Evolutionary conservation across 2,797 vertebrate genomes (phyloP).

Genomic region (Podarcis lilfordi): DNA sequence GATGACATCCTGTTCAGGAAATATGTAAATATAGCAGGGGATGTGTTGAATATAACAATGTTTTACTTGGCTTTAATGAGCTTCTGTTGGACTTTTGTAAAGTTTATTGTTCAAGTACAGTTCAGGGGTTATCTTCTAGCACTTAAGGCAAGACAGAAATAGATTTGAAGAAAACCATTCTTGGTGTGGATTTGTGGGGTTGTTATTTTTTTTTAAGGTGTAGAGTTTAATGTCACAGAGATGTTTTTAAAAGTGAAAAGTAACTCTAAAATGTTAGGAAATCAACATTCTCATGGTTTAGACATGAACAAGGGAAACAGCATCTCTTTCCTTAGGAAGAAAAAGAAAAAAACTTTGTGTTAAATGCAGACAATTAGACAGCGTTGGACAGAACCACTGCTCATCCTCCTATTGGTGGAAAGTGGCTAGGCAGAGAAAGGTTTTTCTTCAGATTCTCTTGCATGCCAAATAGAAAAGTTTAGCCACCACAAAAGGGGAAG

Average conservation of each 20-base stretch:
- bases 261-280: background rate
- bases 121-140: background rate
- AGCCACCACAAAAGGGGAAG: constrained; percentile 6
- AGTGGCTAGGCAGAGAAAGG: background rate
- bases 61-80: constrained; percentile 25
- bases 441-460: background rate
- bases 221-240: background rate
- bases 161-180: background rate
- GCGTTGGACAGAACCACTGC: no score
- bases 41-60: constrained; percentile 15
- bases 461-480: background rate
- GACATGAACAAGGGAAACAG: background rate
- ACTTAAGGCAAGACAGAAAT: background rate
- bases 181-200: background rate
- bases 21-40: constrained; percentile 15
- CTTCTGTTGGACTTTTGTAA: background rate
- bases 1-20: constrained; percentile 32
- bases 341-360: background rate
- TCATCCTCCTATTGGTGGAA: background rate
- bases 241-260: background rate
- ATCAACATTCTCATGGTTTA: background rate
- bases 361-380: background rate
- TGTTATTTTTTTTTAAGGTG: background rate
- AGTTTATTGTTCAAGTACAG: background rate
- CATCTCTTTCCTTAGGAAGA: background rate